These are phyloP conservation scores for Catalaphyllia jardinei DNA, from an alignment of 64 coral and sea anemone genomes.

Conservation along the genomic window DNA sequence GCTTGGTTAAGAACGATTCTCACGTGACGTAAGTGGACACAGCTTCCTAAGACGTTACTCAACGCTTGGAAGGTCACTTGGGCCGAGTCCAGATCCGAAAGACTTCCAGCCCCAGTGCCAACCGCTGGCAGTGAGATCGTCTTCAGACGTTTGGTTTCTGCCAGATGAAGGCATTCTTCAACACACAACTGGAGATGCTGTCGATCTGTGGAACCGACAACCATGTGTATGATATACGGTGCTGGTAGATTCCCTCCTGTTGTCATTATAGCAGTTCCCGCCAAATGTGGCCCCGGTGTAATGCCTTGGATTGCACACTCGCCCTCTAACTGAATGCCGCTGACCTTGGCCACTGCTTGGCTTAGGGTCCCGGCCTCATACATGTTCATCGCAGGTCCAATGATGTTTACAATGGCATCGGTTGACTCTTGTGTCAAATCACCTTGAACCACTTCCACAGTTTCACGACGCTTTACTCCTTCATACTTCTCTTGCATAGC, in stretches of 20 bases:
- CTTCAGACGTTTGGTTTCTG: not conserved
- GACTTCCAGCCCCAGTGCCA: slow-evolving; percentile 15
- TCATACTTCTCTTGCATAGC: not conserved
- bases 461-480: not conserved
- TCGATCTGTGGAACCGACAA: not conserved
- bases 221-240: slow-evolving; percentile 7
- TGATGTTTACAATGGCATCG: slow-evolving; percentile 74
- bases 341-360: slow-evolving; percentile 25
- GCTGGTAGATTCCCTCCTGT: slow-evolving; percentile 35
- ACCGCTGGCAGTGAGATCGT: slow-evolving; percentile 43
- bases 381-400: slow-evolving; percentile 59
- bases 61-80: slow-evolving; percentile 28
- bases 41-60: not conserved
- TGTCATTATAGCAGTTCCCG: slow-evolving; percentile 68
- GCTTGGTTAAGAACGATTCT: too few relatives aligned
- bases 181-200: not conserved
- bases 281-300: slow-evolving; percentile 14
- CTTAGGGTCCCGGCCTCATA: slow-evolving; percentile 53
- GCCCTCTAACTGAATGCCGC: slow-evolving; percentile 29
- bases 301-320: slow-evolving; percentile 19
- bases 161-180: slow-evolving; percentile 22
- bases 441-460: slow-evolving; percentile 20
- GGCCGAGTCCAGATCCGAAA: slow-evolving; percentile 7
- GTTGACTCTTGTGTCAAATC: slow-evolving; percentile 44
- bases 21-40: too few relatives aligned